A percentile compares a stretch with the other conserved stretches of the same genome.
Conservation (phyloP, 2,113 vertebrate genomes). For the Seriola rivoliana region DNA sequence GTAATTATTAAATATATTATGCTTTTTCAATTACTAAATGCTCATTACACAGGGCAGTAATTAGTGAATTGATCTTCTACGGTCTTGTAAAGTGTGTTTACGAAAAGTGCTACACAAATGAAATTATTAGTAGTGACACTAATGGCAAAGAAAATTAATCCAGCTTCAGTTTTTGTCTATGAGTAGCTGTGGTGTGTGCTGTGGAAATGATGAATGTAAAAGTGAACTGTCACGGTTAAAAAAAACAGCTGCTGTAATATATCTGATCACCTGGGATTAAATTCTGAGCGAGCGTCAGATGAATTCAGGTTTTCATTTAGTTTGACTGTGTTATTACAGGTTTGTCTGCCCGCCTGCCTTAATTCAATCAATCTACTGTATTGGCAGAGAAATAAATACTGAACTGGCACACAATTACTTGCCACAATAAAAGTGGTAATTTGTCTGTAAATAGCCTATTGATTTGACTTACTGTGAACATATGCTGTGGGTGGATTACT, state of each 20-base stretch:
- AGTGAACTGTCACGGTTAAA: slow-evolving; percentile 10
- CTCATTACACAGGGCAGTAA: slow-evolving; percentile 34
- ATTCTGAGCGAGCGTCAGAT: slow-evolving; percentile 37
- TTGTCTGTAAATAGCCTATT: slow-evolving; percentile 70
- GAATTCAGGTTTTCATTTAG: slow-evolving; percentile 28
- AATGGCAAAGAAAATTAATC: slow-evolving; percentile 44
- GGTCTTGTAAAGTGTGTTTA: slow-evolving; percentile 48
- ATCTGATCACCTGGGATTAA: slow-evolving; percentile 41
- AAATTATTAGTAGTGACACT: slow-evolving; percentile 40
- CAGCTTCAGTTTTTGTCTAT: slow-evolving; percentile 2
- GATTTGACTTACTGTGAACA: slow-evolving; percentile 50
- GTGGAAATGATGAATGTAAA: slow-evolving; percentile 38
- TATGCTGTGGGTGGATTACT: slow-evolving; percentile 46
- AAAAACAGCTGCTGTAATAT: slow-evolving; percentile 25
- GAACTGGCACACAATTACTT: slow-evolving; percentile 65
- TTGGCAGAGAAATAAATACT: slow-evolving; percentile 64
- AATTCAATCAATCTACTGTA: slow-evolving; percentile 59
- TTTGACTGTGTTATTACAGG: slow-evolving; percentile 47
- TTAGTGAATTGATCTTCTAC: slow-evolving; percentile 37
- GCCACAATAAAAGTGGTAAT: slow-evolving; percentile 62
- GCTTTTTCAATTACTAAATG: slow-evolving; percentile 18
- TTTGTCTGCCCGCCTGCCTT: slow-evolving; percentile 23
- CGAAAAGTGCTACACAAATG: slow-evolving; percentile 36
- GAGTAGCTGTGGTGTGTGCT: slow-evolving; percentile 30
- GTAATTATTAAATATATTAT: not conserved